phyloP scores from a whole-genome alignment of 2,888 invertebrate genomes.

The Nemapogon koenigi region DNA sequence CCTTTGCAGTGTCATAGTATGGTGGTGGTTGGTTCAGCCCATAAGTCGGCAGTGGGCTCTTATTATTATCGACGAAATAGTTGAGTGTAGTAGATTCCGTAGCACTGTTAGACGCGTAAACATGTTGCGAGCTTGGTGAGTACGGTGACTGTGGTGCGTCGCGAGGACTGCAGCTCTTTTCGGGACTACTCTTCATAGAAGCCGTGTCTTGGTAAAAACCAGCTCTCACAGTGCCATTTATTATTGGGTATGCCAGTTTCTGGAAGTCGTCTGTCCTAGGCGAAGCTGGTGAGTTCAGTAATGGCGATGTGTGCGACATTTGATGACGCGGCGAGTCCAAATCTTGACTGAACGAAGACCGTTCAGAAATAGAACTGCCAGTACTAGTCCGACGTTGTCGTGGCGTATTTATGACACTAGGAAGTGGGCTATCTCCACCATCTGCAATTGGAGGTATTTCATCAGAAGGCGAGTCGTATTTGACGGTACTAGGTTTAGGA shows the following conservation, averaged over 20 bases:
- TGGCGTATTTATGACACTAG: constrained; percentile 33
- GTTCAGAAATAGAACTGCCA: constrained; percentile 80
- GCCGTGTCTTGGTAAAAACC: constrained; percentile 90
- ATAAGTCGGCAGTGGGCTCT: constrained; percentile 50
- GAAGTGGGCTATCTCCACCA: constrained; percentile 47
- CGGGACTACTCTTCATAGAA: constrained; percentile 83
- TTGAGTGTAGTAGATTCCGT: constrained; percentile 39
- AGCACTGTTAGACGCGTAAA: constrained; percentile 44
- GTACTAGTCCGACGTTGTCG: constrained; percentile 77
- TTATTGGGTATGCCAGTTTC: constrained; percentile 72
- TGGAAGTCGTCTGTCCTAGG: constrained; percentile 75
- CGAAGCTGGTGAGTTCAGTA: constrained; percentile 78
- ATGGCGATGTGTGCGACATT: constrained; percentile 75
- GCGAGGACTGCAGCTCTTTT: constrained; percentile 83
- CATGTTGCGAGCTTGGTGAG: constrained; percentile 53
- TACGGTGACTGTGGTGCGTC: constrained; percentile 68
- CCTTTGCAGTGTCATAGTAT: constrained; percentile 68
- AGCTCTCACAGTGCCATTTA: constrained; percentile 85
- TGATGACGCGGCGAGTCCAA: constrained; percentile 78
- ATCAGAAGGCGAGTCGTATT: constrained; percentile 46
- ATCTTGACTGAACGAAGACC: constrained; percentile 80
- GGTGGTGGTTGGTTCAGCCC: constrained; percentile 55
- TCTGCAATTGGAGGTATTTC: constrained; percentile 46
- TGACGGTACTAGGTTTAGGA: constrained; percentile 31
- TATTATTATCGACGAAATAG: constrained; percentile 50